Conservation (phyloP, 2,113 vertebrate species). For the Brevimyrus niger region DNA sequence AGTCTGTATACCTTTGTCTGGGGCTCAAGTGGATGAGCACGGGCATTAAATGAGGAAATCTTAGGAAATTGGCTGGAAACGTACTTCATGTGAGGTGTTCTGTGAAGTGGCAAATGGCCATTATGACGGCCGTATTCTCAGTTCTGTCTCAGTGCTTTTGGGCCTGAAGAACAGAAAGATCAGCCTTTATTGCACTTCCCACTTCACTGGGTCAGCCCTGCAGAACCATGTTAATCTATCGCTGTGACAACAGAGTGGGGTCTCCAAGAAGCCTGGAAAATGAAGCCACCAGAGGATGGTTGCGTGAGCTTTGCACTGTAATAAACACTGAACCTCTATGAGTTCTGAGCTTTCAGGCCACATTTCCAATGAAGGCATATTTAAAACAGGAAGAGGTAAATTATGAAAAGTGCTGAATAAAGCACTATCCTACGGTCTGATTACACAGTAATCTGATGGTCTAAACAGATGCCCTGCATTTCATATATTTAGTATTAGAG, state of each 20-base stretch:
- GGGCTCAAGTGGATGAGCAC: neutral
- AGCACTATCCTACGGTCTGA: neutral
- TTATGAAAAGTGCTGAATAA: neutral
- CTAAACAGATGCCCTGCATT: neutral
- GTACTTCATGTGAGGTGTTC: neutral
- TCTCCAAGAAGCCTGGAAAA: constrained; percentile 17
- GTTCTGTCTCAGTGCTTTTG: neutral
- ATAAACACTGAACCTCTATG: neutral
- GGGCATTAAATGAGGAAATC: neutral
- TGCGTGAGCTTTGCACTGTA: constrained; percentile 17
- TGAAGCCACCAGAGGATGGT: neutral
- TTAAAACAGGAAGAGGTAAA: neutral
- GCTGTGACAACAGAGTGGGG: constrained; percentile 17
- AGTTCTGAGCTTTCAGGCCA: neutral
- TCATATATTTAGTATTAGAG: neutral
- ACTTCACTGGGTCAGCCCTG: constrained; percentile 7
- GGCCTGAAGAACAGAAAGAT: neutral
- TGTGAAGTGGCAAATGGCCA: neutral
- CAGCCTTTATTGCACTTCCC: neutral
- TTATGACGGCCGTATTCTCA: neutral
- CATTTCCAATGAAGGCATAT: neutral
- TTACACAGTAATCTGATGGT: neutral
- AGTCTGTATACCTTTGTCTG: neutral
- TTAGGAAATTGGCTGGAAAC: neutral
- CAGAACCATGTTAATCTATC: constrained; percentile 20